Evolutionary conservation across 2,797 vertebrate genomes (phyloP).

Genomic region (Linurgus olivaceus): DNA sequence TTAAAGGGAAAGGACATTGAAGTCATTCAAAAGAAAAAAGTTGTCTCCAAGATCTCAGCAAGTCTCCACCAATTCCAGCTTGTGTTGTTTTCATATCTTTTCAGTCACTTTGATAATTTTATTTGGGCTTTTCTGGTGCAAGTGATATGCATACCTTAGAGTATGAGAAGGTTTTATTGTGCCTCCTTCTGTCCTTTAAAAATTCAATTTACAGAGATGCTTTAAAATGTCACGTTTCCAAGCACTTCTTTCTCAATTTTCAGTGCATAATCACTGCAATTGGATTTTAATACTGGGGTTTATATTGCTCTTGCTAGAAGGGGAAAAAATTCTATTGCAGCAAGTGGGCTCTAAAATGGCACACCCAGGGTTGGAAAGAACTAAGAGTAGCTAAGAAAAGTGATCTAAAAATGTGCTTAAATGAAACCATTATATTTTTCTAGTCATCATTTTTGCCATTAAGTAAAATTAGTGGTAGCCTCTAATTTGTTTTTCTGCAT

Average conservation of each 20-base stretch:
- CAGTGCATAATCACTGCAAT: neutral
- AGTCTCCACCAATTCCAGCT: neutral
- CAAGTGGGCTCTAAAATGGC: neutral
- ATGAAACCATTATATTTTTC: neutral
- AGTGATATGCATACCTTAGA: neutral
- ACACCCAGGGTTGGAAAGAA: neutral
- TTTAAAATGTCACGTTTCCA: neutral
- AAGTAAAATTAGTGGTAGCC: neutral
- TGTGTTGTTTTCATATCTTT: neutral
- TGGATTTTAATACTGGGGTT: neutral
- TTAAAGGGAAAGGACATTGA: neutral
- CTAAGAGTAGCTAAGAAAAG: neutral
- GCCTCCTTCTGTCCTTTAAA: constrained; percentile 11
- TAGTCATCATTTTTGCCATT: neutral
- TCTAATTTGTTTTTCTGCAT: neutral
- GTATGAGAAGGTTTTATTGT: neutral
- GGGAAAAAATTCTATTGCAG: neutral
- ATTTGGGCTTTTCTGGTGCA: constrained; percentile 11
- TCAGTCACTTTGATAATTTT: neutral
- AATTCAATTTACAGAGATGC: neutral
- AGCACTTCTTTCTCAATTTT: neutral
- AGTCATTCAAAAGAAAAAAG: neutral
- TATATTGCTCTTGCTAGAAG: neutral
- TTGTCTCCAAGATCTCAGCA: neutral
- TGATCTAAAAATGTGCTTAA: neutral